Evolutionary conservation across 2,797 vertebrate species (phyloP), one percentile per base, ranked within the genome.

Genomic region (Bovichtus diacanthus): DNA sequence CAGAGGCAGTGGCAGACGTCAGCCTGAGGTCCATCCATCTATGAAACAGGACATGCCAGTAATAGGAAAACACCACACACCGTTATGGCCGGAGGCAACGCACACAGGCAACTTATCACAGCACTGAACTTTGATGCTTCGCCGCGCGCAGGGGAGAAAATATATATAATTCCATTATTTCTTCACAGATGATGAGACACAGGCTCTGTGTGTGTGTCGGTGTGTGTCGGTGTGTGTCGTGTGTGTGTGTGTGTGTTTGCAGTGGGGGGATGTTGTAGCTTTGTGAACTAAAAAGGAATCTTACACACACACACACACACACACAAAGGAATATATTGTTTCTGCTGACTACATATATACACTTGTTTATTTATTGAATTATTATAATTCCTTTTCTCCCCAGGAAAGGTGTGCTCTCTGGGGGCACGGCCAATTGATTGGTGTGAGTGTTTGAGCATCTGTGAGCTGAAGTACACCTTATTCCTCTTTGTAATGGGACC

Each of bases 111-210:
- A 92, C 94, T 94, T 95, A 94, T 95, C 96, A 94, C 94, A 83
- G 85, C 88, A 13, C 92, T 93, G 95, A 95, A 95, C 95, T 95
- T 95, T 93, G 93, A 93, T 94, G 90, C 93, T 88, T 93, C 44
- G 64, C 89, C 83, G 91, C 90, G 21, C 87, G 82, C 89, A 89
- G 81, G 85, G 89, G 93, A 91, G 85, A 88, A 92, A 92, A 91
- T 94, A 94, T 95, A 95, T 94, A 93, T 95, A 95, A 96, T 96
- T 96, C 96, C 94, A 96, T 97, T 96, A 96, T 95, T 95, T 94
- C 91, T 94, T 95, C 93, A 89, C 95, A 95, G 96, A 96, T 95
- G 95, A 94, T 90, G 95, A 96, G 93, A 95, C 94, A 94, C 88
- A 84, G 82, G 51, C 67, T 75, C 59, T 92, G 53, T 69, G 66